Base-by-base conservation (phyloP, 2,113 vertebrate species). In the Castor canadensis region DNA sequence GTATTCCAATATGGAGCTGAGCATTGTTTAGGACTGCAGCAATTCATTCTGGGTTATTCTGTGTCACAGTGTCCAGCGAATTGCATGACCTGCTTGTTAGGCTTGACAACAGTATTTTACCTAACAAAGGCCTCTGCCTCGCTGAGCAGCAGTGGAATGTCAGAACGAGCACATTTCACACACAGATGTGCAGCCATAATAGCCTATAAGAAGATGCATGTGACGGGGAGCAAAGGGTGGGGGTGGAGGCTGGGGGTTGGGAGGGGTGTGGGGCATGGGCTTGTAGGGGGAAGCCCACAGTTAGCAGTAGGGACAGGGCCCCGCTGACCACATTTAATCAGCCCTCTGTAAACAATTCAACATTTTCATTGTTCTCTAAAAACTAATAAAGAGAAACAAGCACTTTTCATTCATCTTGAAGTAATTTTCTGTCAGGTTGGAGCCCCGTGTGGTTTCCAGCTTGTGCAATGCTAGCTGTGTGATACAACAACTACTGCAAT, bases 161-260 rank as follows among this genome's bases (percentile, higher is more conserved):
- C 99, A 99, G 99, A 99, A 99, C 98, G 99, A 99, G 99, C 99
- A 99, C 98, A 99, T 99, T 99, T 99, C 99, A 99, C 99, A 99
- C 99, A 99, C 99, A 99, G 99, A 99, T 99, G 99, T 99, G 99
- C 98, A 98, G 99, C 99, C 98, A 97, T 98, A 97, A 98, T 99
- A 98, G 99, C 99, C 98, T 98, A 97, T 99, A 98, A 98, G 98
- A 98, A 98, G 98, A 98, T 97, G 98, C 98, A 98, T 98, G 98
- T 98, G 98, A 98, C 98, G 91, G 97, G 97, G 95, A 95, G 96
- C 56, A 20, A 54, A 91, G 95, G 67, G 35, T 93, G 95, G 98
- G 96, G 98, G 98, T 95, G 91, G 98, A 97, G 94, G 97, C 91
- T 15, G 15, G 76, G 60, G 54, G 22, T 26, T 76, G 19, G 96